A percentile compares a stretch with the other conserved stretches of the same genome.
Conservation (phyloP, 1,140 invertebrate species). For the Episyrphus balteatus region DNA sequence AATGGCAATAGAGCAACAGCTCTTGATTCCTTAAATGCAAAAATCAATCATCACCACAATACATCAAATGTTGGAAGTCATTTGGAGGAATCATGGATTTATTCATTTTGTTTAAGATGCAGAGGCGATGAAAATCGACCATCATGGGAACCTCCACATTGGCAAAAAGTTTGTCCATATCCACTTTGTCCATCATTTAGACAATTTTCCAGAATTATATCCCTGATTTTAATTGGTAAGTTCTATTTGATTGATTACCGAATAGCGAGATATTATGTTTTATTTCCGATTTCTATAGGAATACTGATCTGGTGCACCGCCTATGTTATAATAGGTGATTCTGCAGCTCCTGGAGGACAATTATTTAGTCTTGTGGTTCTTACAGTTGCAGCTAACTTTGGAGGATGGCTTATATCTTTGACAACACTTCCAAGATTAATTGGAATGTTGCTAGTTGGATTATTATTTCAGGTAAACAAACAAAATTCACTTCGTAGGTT, state of each 20-base stretch:
- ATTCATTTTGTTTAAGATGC: slow-evolving; percentile 32
- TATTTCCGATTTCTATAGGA: slow-evolving; percentile 28
- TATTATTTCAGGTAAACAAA: slow-evolving; percentile 49
- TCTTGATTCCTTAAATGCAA: slow-evolving; percentile 7
- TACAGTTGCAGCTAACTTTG: slow-evolving; percentile 65
- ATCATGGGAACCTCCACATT: slow-evolving; percentile 65
- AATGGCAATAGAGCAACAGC: slow-evolving; percentile 5
- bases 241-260: slow-evolving; percentile 5
- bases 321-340: slow-evolving; percentile 57
- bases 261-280: background rate
- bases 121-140: slow-evolving; percentile 45
- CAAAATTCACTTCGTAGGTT: too few relatives aligned
- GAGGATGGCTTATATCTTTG: slow-evolving; percentile 63
- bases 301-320: slow-evolving; percentile 64
- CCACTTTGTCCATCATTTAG: slow-evolving; percentile 70
- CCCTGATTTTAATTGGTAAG: slow-evolving; percentile 52
- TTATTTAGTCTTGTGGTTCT: slow-evolving; percentile 67
- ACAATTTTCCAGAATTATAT: slow-evolving; percentile 59
- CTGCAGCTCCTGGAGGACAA: slow-evolving; percentile 65
- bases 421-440: slow-evolving; percentile 75
- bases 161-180: slow-evolving; percentile 64
- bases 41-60: slow-evolving; percentile 15
- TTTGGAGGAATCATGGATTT: slow-evolving; percentile 34
- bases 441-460: slow-evolving; percentile 74
- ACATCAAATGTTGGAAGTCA: slow-evolving; percentile 16